phyloP scores from a whole-genome alignment of 2,113 vertebrate genomes.

The Petrocephalus zakoni region DNA sequence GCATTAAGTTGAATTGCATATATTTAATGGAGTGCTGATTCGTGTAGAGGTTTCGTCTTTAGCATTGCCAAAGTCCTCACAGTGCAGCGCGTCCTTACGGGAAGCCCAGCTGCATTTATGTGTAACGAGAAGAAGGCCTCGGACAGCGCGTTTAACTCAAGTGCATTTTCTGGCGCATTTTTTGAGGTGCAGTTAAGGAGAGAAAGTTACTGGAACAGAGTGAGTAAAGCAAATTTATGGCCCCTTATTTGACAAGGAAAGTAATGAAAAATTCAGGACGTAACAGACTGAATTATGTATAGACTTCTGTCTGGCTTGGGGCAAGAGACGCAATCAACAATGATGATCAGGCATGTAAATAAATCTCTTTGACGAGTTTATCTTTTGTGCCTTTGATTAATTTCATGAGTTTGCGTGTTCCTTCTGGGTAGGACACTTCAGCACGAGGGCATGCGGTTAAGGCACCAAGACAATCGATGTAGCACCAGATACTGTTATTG shows the following conservation, averaged over 20 bases:
- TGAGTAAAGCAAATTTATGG: conserved; percentile 31
- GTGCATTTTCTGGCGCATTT: conserved; percentile 11
- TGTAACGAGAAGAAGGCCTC: not conserved
- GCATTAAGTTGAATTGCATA: not conserved
- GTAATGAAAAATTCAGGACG: conserved; percentile 37
- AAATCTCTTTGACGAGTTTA: conserved; percentile 26
- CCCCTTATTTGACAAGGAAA: conserved; percentile 37
- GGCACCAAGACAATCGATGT: not conserved
- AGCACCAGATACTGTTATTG: not conserved
- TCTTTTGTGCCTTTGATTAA: conserved; percentile 27
- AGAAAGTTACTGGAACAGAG: conserved; percentile 22
- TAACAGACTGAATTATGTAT: conserved; percentile 40
- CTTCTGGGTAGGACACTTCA: not conserved
- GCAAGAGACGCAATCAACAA: conserved; percentile 21
- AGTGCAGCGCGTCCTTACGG: conserved; percentile 1
- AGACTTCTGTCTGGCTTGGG: conserved; percentile 29
- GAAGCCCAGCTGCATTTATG: conserved; percentile 8
- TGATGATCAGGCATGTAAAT: conserved; percentile 22
- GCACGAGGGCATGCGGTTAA: not conserved
- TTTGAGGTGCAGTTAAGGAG: conserved; percentile 5
- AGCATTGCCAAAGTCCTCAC: not conserved
- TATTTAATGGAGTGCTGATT: not conserved
- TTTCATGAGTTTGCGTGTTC: not conserved
- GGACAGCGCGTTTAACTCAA: not conserved
- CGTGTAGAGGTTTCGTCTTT: not conserved